These are phyloP conservation scores for Argentina silus DNA, from an alignment of 2,797 vertebrate genomes.

Conservation along the genomic window DNA sequence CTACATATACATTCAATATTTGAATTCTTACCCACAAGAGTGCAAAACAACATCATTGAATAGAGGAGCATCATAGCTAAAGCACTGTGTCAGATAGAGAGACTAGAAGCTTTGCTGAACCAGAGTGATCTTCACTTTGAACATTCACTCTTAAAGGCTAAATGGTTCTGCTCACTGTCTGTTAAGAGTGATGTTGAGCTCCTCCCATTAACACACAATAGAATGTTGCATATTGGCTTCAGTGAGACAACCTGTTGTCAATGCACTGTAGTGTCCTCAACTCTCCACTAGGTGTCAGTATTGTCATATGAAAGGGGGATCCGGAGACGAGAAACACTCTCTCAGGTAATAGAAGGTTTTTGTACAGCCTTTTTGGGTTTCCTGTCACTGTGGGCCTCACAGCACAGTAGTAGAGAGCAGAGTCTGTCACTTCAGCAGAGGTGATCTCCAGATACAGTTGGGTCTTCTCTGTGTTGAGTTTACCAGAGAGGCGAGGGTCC, in stretches of 20 bases:
- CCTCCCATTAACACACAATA: background rate
- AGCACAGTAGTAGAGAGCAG: conserved; percentile 33
- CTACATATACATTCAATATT: background rate
- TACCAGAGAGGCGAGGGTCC: conserved; percentile 19
- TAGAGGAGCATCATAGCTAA: background rate
- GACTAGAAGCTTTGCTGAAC: background rate
- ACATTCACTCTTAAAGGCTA: background rate
- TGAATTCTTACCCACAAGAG: background rate
- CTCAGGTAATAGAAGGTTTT: background rate
- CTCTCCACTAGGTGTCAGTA: background rate
- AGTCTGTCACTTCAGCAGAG: conserved; percentile 33
- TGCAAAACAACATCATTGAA: background rate
- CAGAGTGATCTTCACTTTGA: background rate
- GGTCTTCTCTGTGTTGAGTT: conserved; percentile 14
- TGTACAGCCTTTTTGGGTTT: background rate
- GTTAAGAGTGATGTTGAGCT: background rate
- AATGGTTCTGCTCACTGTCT: background rate
- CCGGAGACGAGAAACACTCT: background rate
- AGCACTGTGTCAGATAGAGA: background rate
- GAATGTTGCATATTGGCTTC: too few species aligned
- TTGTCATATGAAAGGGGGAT: background rate
- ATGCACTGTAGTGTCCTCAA: background rate
- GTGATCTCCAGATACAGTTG: conserved; percentile 19
- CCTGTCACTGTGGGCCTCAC: conserved; percentile 28
- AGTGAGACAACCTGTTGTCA: background rate